phyloP scores from a whole-genome alignment of 2,797 vertebrate species.

The Anguilla megastoma region DNA sequence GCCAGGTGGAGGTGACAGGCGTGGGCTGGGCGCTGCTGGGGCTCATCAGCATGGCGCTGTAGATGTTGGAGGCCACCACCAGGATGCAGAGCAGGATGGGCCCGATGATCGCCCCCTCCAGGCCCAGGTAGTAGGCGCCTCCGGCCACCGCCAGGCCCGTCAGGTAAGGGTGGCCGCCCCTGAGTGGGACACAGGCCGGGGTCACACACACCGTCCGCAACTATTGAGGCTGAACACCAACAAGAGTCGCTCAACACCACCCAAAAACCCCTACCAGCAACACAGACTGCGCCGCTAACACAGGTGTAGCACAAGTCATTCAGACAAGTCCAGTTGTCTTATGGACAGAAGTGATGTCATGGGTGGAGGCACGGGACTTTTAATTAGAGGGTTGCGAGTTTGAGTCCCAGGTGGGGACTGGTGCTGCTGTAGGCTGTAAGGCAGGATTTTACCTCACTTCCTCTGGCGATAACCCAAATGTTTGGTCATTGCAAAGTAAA shows the following conservation, averaged over 20 bases:
- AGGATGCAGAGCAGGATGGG: constrained; percentile 97
- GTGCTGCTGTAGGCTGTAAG: not conserved
- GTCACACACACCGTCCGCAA: not conserved
- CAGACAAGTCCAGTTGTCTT: not conserved
- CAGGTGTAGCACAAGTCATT: not conserved
- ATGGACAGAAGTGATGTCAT: not conserved
- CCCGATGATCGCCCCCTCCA: constrained; percentile 97
- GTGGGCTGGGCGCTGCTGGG: constrained; percentile 85
- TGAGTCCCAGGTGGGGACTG: not conserved
- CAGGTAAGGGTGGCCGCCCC: constrained; percentile 95
- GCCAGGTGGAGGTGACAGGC: constrained; percentile 81
- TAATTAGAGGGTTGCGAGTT: not conserved
- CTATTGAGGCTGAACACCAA: not conserved
- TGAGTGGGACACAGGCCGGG: constrained; percentile 52
- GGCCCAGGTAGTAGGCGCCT: constrained; percentile 92
- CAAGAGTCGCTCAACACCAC: not conserved
- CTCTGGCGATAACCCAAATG: not conserved
- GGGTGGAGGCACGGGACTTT: not conserved
- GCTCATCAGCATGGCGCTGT: constrained; percentile 96
- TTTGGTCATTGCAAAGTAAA: not conserved
- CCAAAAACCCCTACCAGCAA: not conserved
- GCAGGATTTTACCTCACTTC: not conserved
- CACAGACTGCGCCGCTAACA: not conserved
- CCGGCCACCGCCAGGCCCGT: constrained; percentile 96
- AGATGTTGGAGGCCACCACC: constrained; percentile 97